Evolutionary conservation across 2,797 vertebrate species (phyloP), one percentile per base, ranked within the genome.

Genomic region (Molossus molossus): DNA sequence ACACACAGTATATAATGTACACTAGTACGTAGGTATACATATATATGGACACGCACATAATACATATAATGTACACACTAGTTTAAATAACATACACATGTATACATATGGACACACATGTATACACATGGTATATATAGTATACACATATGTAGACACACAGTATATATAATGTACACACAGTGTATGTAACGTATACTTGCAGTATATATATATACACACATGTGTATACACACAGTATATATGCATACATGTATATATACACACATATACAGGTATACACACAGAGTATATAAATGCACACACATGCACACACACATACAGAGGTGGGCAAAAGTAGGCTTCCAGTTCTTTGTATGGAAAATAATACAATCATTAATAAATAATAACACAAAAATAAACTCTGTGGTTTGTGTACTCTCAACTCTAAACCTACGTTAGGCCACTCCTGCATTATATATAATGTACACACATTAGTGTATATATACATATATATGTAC

Each of bases 91-190:
- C 14, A 15, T 23, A 29, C 27, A n/a, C 48, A 10, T 4, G 17
- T n/a, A 50, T 50, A 13, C 20, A 27, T n/a, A 17, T 17, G 40
- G 40, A n/a, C 75, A 55, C 13, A 33, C 18, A 70, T 9, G 57
- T 70, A 13, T 75, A 29, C 29, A 29, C 2, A 29, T 0, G 21
- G 70, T 4, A 25, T 9, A 33, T 9, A 21, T 10, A 27, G 21
- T 23, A 33, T 1, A 14, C 11, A 40, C 3, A 15, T 11, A 25
- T 14, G 3, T n/a, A 9, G 5, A 37, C 8, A 3, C 33, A 45
- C 1, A 12, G 29, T 25, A 27, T 20, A 11, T 33, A 5, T 53
- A 53, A 53, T 53, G 50, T 53, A 53, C 50, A 53, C 12, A 65
- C 64, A 65, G 15, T 40, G 6, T 40, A 40, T 45, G 40, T 45